Evolutionary conservation across 2,888 invertebrate genomes (phyloP), one percentile per base, ranked within the genome.

Genomic region (Hyposoter dolosus): DNA sequence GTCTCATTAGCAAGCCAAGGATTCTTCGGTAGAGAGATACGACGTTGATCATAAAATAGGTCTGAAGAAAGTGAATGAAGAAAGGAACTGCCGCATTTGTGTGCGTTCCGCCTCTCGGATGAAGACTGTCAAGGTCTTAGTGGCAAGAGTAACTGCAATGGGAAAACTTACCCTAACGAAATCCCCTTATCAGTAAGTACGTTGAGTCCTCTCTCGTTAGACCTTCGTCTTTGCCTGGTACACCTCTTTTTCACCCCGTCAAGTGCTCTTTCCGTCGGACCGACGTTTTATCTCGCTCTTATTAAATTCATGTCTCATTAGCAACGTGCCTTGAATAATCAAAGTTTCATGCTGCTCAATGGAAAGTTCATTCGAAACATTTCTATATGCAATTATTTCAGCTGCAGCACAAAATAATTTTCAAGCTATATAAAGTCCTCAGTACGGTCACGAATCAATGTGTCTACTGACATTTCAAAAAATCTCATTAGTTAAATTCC

Each of bases 251-350:
- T 28, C 53, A 60, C 50, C 40, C 43, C 56, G 74, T 75, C 77
- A 78, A 86, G 86, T 81, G 74, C 68, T 81, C 83, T 74, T 83
- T 86, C 78, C 86, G 71, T 74, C 77, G 65, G 47, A 35, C 69
- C 68, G 77, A 81, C 78, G 81, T 78, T 86, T 81, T 83, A 81
- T 86, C 76, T 76, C 56, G 60, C 45, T 74, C 43, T 53, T 77
- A 86, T 83, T 77, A 83, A 86, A 86, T 83, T 81, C 83, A 83
- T 65, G 83, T 78, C 81, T 86, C 86, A 81, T 86, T 86, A 86
- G 81, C 53, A 74, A 74, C 77, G 77, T 53, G 72, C 45, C 81
- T 86, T 32, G 50, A 83, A 81, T 76, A 65, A 75, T 32, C 66
- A 45, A 50, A 53, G 43, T 28, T 40, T 19, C 15, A 9, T 28